Conservation (phyloP, 1,140 invertebrate genomes). For the Sesamia nonagrioides region DNA sequence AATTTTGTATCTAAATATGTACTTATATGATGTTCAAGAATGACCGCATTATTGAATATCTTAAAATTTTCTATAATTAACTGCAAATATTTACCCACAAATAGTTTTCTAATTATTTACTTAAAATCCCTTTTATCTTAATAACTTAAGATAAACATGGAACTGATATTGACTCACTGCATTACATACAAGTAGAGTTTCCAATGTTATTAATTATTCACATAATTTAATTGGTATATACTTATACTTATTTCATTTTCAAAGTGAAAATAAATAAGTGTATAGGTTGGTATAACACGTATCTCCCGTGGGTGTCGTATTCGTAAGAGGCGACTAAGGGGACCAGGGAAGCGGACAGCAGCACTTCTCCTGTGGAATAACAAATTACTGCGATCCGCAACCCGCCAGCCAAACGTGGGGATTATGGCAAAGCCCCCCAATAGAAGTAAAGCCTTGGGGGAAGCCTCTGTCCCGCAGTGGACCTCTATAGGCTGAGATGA, state of each 20-base stretch:
- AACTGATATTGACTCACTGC: slow-evolving; percentile 27
- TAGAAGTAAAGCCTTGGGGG: too few species aligned
- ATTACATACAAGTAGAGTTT: slow-evolving; percentile 16
- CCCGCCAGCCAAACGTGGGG: too few species aligned
- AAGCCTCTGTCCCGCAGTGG: too few species aligned
- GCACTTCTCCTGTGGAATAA: too few species aligned
- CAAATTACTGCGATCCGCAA: too few species aligned
- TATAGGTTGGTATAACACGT: too few species aligned
- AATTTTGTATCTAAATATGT: neutral
- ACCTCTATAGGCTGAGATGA: too few species aligned
- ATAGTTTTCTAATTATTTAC: neutral
- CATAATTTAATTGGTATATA: neutral
- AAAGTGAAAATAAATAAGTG: too few species aligned
- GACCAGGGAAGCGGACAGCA: too few species aligned
- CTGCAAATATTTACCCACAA: slow-evolving; percentile 28
- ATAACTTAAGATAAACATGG: slow-evolving; percentile 32
- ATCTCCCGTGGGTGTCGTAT: too few species aligned
- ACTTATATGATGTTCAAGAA: neutral
- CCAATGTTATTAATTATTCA: slow-evolving; percentile 9
- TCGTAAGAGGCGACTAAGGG: too few species aligned
- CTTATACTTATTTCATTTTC: neutral
- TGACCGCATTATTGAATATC: neutral
- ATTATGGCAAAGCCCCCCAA: too few species aligned
- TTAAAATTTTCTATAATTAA: slow-evolving; percentile 36
- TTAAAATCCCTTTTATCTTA: slow-evolving; percentile 10